Conservation (phyloP, 1,140 invertebrate genomes). For the Cyrtorhinus lividipennis region DNA sequence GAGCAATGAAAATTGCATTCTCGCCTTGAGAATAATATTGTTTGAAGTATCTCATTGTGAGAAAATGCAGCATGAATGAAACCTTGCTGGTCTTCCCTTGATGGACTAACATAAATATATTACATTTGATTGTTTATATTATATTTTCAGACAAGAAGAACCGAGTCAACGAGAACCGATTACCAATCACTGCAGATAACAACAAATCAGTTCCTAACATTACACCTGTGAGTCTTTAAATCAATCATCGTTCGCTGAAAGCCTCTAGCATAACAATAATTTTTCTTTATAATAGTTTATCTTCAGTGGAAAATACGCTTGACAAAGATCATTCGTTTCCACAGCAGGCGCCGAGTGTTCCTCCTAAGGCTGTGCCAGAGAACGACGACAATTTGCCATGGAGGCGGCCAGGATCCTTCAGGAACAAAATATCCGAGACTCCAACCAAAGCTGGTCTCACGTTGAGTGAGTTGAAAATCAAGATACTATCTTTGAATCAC, state of each 20-base stretch:
- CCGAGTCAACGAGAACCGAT: constrained; percentile 40
- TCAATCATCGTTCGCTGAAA: background rate
- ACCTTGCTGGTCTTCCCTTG: too few species aligned
- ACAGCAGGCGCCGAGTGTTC: constrained; percentile 35
- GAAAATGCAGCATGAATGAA: too few species aligned
- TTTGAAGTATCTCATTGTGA: too few species aligned
- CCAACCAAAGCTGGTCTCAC: constrained; percentile 22
- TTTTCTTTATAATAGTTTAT: too few species aligned
- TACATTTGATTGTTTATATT: too few species aligned
- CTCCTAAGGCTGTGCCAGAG: constrained; percentile 33
- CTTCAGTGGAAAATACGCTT: too few species aligned
- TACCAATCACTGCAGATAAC: constrained; percentile 32
- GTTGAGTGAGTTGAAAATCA: constrained; percentile 31
- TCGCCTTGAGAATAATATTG: too few species aligned
- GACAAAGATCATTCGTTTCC: too few species aligned
- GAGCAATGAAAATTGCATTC: too few species aligned
- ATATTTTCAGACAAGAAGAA: constrained; percentile 53
- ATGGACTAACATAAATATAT: too few species aligned
- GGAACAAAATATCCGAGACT: constrained; percentile 34
- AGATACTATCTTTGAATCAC: too few species aligned
- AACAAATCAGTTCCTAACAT: constrained; percentile 37
- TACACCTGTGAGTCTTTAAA: constrained; percentile 22
- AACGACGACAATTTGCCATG: constrained; percentile 42
- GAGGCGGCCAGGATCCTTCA: constrained; percentile 42
- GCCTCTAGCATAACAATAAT: background rate